Evolutionary conservation across 1,140 invertebrate genomes (phyloP).

Genomic region (Orius insidiosus): DNA sequence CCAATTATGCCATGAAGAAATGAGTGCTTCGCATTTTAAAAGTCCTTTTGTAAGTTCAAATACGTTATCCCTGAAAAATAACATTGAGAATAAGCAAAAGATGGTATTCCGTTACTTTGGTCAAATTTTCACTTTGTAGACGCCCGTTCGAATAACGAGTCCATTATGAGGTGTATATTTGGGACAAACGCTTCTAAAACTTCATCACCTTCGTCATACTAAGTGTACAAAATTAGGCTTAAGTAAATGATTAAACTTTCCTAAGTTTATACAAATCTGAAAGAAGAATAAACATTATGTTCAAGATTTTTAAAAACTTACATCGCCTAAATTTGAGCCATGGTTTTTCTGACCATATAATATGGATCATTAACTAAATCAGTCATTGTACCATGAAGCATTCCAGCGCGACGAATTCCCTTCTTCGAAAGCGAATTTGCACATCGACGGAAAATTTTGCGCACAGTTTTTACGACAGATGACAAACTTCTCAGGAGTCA

Average conservation of each 20-base stretch:
- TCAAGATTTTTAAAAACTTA: neutral
- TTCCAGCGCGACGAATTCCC: slow-evolving; percentile 25
- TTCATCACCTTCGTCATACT: slow-evolving; percentile 43
- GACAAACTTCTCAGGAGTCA: slow-evolving; percentile 30
- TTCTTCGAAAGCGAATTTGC: slow-evolving; percentile 33
- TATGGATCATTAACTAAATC: slow-evolving; percentile 39
- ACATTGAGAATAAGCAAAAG: slow-evolving; percentile 12
- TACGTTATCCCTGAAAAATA: slow-evolving; percentile 6
- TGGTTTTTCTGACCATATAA: slow-evolving; percentile 37
- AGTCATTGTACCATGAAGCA: slow-evolving; percentile 34
- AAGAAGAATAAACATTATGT: too few species aligned
- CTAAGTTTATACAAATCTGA: slow-evolving; percentile 39
- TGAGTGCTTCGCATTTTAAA: slow-evolving; percentile 41
- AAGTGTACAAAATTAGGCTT: slow-evolving; percentile 38
- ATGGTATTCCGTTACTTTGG: neutral
- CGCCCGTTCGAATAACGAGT: slow-evolving; percentile 27
- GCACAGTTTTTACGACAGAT: slow-evolving; percentile 45
- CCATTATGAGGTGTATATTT: slow-evolving; percentile 33
- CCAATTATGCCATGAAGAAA: slow-evolving; percentile 46
- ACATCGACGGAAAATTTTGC: slow-evolving; percentile 49
- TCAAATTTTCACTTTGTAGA: slow-evolving; percentile 5
- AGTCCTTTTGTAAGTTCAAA: slow-evolving; percentile 39
- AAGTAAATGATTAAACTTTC: slow-evolving; percentile 30
- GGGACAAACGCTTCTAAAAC: slow-evolving; percentile 44
- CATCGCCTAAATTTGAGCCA: slow-evolving; percentile 41